Evolutionary conservation across 2,888 invertebrate species (phyloP).

Genomic region (Pyrrhosoma nymphula): DNA sequence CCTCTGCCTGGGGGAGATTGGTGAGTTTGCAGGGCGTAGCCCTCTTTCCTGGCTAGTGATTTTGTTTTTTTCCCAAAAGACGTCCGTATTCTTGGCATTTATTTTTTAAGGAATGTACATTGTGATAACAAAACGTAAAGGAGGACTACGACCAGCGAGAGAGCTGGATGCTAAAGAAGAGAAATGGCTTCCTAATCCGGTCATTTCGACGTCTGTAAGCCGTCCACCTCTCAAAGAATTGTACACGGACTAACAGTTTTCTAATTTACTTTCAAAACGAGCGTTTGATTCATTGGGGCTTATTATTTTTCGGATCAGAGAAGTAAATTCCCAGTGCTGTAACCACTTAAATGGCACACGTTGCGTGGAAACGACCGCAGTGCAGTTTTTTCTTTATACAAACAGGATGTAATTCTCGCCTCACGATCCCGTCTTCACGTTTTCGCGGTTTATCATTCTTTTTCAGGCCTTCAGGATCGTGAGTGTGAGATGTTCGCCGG

Average conservation of each 20-base stretch:
- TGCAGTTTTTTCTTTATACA: background rate
- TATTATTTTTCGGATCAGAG: background rate
- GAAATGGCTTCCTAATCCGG: background rate
- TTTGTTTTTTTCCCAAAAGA: constrained; percentile 12
- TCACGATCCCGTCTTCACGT: constrained; percentile 55
- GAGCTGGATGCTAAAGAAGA: background rate
- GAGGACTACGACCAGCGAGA: background rate
- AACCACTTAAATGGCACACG: constrained; percentile 17
- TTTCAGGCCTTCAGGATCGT: background rate
- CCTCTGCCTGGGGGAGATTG: background rate
- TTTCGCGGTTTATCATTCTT: constrained; percentile 57
- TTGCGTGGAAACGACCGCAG: constrained; percentile 9
- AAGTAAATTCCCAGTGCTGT: background rate
- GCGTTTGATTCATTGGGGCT: constrained; percentile 47
- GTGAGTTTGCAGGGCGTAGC: background rate
- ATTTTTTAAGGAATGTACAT: background rate
- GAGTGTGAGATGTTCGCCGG: background rate
- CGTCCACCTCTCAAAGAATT: background rate
- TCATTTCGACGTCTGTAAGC: constrained; percentile 35
- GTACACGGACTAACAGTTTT: background rate
- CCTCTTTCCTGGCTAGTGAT: background rate
- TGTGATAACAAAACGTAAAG: background rate
- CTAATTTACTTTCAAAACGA: constrained; percentile 38
- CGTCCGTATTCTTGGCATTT: background rate
- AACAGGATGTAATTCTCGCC: constrained; percentile 9